phyloP scores from a whole-genome alignment of 2,888 invertebrate genomes.

The Geophilus truncorum region DNA sequence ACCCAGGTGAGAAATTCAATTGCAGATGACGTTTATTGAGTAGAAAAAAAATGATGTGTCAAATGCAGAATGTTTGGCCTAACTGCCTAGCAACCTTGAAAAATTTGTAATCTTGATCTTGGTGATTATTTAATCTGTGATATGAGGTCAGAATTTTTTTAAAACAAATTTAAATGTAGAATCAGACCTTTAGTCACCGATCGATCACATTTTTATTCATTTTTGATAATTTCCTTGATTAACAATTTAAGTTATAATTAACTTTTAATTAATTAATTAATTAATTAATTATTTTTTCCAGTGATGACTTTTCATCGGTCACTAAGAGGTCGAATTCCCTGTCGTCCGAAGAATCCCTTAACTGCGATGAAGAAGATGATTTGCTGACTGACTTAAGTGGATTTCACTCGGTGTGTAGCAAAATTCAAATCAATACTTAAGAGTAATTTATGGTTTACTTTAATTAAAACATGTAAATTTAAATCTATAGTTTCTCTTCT shows the following conservation, averaged over 20 bases:
- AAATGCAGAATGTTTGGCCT: too few relatives aligned
- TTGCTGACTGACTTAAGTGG: background rate
- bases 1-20: background rate
- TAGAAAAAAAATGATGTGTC: too few relatives aligned
- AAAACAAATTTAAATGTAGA: background rate
- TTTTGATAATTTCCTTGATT: too few relatives aligned
- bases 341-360: background rate
- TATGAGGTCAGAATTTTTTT: slow-evolving; percentile 3
- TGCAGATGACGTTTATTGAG: too few relatives aligned
- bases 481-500: background rate
- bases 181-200: background rate
- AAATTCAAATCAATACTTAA: too few relatives aligned
- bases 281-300: background rate
- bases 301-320: background rate
- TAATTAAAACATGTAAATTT: background rate
- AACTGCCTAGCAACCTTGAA: background rate
- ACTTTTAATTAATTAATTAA: background rate
- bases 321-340: background rate
- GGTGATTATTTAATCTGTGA: background rate
- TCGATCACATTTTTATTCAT: background rate
- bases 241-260: too few relatives aligned
- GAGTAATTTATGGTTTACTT: background rate
- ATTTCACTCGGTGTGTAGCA: background rate
- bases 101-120: background rate
- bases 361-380: background rate